Conservation (phyloP, 2,113 vertebrate genomes). For the Lutjanus erythropterus region DNA sequence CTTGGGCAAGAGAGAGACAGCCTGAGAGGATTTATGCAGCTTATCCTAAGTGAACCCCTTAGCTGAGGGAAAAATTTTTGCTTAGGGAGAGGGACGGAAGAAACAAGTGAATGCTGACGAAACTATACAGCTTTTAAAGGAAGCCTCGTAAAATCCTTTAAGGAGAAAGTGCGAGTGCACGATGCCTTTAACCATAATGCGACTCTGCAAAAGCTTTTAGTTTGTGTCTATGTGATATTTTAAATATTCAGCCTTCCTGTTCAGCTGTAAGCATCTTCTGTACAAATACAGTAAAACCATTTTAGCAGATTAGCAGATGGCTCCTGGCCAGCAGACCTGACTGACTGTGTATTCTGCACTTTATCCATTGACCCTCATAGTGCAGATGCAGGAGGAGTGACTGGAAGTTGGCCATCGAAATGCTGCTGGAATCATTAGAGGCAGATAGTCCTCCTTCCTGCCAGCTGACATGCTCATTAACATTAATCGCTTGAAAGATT, state of each 20-base stretch:
- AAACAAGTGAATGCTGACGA: too few relatives aligned
- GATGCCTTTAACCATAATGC: neutral
- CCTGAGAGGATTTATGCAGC: too few relatives aligned
- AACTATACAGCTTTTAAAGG: neutral
- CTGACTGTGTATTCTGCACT: conserved; percentile 26
- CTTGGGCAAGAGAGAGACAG: too few relatives aligned
- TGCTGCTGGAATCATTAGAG: conserved; percentile 30
- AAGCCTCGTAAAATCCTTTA: neutral
- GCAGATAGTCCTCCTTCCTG: conserved; percentile 21
- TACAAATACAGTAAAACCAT: conserved; percentile 23
- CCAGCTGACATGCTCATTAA: conserved; percentile 16
- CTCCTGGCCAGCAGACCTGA: conserved; percentile 33
- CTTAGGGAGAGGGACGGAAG: too few relatives aligned
- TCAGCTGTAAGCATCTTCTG: conserved; percentile 15
- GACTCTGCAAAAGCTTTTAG: neutral
- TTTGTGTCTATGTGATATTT: neutral
- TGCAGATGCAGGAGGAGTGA: conserved; percentile 26
- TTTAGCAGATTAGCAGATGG: conserved; percentile 44
- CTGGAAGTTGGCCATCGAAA: conserved; percentile 32
- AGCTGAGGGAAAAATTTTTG: too few relatives aligned
- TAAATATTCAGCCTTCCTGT: conserved; percentile 16
- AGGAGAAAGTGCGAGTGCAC: neutral
- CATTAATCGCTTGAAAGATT: neutral
- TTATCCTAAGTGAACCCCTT: too few relatives aligned
- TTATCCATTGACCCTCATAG: conserved; percentile 26